These are phyloP conservation scores for Microtus ochrogaster DNA, from an alignment of 2,113 vertebrate species.

Conservation along the genomic window DNA sequence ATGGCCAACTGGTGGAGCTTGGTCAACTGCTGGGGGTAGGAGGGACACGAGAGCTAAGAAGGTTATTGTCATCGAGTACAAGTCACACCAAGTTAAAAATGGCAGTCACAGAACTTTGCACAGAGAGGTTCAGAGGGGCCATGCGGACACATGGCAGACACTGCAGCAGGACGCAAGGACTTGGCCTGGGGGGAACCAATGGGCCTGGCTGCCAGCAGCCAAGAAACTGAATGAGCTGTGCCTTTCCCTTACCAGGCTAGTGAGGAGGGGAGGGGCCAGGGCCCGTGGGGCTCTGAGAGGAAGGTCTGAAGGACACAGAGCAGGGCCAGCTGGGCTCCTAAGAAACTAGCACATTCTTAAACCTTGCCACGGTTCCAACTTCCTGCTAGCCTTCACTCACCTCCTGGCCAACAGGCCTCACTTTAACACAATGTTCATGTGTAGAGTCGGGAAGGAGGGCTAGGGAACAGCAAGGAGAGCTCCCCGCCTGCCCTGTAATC, in stretches of 20 bases:
- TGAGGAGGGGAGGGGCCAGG: too few species aligned
- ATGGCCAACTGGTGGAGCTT: conserved; percentile 99
- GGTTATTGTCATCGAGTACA: conserved; percentile 95
- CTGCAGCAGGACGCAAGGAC: conserved; percentile 87
- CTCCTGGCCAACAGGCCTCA: neutral
- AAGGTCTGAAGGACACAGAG: neutral
- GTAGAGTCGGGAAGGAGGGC: too few species aligned
- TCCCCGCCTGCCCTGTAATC: neutral
- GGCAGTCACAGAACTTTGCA: conserved; percentile 86
- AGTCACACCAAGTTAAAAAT: conserved; percentile 90
- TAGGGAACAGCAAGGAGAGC: neutral
- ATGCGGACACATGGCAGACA: conserved; percentile 90
- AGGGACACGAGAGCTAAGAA: conserved; percentile 99
- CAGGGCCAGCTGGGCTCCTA: neutral
- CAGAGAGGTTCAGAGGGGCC: conserved; percentile 82
- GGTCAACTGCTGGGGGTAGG: conserved; percentile 99
- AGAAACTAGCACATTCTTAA: neutral
- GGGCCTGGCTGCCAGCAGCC: conserved; percentile 17
- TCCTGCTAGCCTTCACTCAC: neutral
- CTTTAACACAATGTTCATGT: neutral
- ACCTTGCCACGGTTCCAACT: too few species aligned
- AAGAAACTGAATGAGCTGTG: neutral
- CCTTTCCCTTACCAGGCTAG: neutral
- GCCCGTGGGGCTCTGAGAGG: neutral
- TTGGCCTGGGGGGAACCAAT: conserved; percentile 89